phyloP scores from a whole-genome alignment of 2,888 invertebrate species.

The Acrobasis suavella region DNA sequence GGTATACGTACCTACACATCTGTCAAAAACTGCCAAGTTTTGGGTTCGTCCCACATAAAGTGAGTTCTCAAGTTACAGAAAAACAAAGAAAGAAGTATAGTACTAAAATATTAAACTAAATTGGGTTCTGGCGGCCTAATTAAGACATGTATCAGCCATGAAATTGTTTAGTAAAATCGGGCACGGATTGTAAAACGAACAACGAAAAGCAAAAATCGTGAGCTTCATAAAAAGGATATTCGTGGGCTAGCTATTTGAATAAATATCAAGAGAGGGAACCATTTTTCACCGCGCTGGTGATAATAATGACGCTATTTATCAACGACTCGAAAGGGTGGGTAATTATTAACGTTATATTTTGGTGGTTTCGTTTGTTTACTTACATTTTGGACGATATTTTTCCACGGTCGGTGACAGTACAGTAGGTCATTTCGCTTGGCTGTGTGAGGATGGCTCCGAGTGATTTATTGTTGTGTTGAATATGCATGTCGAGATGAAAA shows the following conservation, averaged over 20 bases:
- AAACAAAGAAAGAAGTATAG: not conserved
- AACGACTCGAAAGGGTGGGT: slow-evolving; percentile 75
- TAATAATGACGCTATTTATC: slow-evolving; percentile 81
- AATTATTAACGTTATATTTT: slow-evolving; percentile 78
- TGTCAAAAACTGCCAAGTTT: too few relatives aligned
- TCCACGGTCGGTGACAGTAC: slow-evolving; percentile 63
- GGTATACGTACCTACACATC: too few relatives aligned
- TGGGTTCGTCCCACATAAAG: not conserved
- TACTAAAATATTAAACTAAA: not conserved
- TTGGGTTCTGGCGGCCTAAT: not conserved
- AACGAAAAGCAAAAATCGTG: slow-evolving; percentile 46
- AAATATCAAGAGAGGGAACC: slow-evolving; percentile 70
- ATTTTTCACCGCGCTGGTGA: slow-evolving; percentile 75
- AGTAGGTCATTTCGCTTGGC: slow-evolving; percentile 72
- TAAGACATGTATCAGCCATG: not conserved
- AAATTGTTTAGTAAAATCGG: slow-evolving; percentile 29
- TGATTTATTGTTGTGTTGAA: slow-evolving; percentile 80
- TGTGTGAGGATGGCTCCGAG: slow-evolving; percentile 62
- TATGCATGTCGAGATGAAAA: slow-evolving; percentile 81
- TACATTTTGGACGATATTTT: slow-evolving; percentile 69
- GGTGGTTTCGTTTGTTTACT: slow-evolving; percentile 72
- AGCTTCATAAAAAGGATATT: slow-evolving; percentile 59
- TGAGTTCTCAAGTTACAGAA: not conserved
- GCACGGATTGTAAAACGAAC: slow-evolving; percentile 41
- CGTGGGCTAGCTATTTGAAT: slow-evolving; percentile 68